Evolutionary conservation across 2,888 invertebrate species (phyloP), one percentile per base, ranked within the genome.

Genomic region (Lumbricus terrestris): DNA sequence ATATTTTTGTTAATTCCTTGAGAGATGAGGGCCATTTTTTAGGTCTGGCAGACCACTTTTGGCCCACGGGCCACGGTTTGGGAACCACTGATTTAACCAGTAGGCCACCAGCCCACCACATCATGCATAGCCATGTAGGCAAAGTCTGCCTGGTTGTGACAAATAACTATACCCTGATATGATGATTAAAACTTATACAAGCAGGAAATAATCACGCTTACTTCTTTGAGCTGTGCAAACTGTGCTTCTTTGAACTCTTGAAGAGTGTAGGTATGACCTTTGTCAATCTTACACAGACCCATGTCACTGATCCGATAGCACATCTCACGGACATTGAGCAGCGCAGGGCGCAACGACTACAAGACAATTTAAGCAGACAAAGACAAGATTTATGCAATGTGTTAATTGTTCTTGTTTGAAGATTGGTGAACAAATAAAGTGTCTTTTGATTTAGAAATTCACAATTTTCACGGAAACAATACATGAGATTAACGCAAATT

Each of bases 261-360:
- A 37, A 95, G 93, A 33, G 94, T 93, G 92, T 95, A 95, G 0
- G 95, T 95, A 91, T 94, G 93, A 33, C 94, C 94, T 91, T 94
- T 94, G 93, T 95, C 95, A 33, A 95, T 94, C 92, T 95, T 94
- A 92, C 95, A 95, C 91, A 95, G 92, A 29, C 94, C 94, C 95
- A 95, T 95, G 92, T 95, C 95, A 91, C 95, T 94, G 92, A 95
- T 95, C 18, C 95, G 92, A 91, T 95, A 95, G 92, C 95, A 95
- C 95, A 95, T 95, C 92, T 95, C 95, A 92, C 97, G 96, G 89
- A 98, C 96, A 92, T 96, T 96, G 0, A 97, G 95, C 89, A 98
- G 95, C 0, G 97, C 97, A 91, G 96, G 96, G 33, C 97, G 96
- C 92, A 98, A 94, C 13, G 96, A 96, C 34, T 95, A 92, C 29